Percentiles rank a stretch among this genome's conserved stretches.
These are phyloP conservation scores for Myiozetetes cayanensis DNA, from an alignment of 2,113 vertebrate genomes.

Conservation along the genomic window DNA sequence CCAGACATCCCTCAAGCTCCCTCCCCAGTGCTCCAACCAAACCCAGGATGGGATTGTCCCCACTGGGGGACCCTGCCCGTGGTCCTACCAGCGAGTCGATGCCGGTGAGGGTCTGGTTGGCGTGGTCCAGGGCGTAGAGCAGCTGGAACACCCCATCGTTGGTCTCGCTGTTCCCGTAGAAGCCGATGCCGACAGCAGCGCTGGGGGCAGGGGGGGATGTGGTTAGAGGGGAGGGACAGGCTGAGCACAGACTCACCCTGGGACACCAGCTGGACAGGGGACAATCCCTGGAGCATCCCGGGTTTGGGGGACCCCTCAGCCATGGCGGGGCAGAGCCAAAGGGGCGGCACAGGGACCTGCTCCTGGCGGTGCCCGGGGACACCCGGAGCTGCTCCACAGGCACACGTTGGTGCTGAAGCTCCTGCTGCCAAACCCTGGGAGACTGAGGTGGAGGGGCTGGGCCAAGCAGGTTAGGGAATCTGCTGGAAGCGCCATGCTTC, in stretches of 20 bases:
- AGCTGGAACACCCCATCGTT: slow-evolving; percentile 93
- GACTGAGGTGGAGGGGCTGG: not conserved
- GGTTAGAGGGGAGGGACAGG: not conserved
- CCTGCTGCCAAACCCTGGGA: not conserved
- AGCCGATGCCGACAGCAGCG: slow-evolving; percentile 89
- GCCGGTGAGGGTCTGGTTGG: slow-evolving; percentile 89
- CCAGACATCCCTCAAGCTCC: not conserved
- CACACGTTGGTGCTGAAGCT: not conserved
- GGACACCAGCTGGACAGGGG: accelerated
- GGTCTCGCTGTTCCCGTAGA: slow-evolving; percentile 98
- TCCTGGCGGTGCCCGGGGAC: not conserved
- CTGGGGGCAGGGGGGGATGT: slow-evolving; percentile 53
- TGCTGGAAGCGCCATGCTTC: not conserved
- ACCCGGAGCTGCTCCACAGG: accelerated
- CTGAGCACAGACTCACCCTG: not conserved
- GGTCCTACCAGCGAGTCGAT: slow-evolving; percentile 88
- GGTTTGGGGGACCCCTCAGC: not conserved
- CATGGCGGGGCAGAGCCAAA: not conserved
- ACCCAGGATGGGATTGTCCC: accelerated
- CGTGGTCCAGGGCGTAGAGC: slow-evolving; percentile 90
- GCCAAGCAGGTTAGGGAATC: slow-evolving; percentile 6
- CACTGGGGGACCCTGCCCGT: accelerated
- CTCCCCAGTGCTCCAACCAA: not conserved
- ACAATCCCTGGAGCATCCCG: accelerated
- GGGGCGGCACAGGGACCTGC: not conserved